These are phyloP conservation scores for Scartelaos histophorus DNA, from an alignment of 2,113 vertebrate genomes.

Conservation along the genomic window DNA sequence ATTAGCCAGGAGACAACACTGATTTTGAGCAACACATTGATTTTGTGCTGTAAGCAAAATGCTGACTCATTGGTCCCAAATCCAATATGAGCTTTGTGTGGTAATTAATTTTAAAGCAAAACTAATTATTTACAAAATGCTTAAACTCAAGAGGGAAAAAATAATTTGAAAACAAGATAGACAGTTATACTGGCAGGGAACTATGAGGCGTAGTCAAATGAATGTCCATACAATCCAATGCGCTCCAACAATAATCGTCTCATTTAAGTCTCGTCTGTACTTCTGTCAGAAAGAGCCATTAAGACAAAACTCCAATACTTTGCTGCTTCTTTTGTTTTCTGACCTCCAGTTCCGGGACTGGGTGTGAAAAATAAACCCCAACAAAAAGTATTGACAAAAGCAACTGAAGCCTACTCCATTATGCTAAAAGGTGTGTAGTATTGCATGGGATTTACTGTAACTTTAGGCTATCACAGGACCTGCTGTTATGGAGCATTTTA, in stretches of 20 bases:
- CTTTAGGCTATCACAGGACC: background rate
- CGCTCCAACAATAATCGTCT: too few species aligned
- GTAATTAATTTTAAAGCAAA: background rate
- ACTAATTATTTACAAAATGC: background rate
- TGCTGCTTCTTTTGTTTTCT: too few species aligned
- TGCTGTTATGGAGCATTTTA: background rate
- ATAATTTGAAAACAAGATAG: background rate
- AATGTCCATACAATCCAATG: too few species aligned
- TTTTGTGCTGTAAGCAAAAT: background rate
- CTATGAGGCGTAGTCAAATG: too few species aligned
- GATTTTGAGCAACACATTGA: background rate
- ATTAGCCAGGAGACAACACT: background rate
- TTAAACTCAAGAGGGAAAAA: background rate
- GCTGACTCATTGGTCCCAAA: background rate
- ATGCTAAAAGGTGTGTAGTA: background rate
- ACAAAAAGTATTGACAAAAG: background rate
- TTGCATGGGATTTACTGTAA: background rate
- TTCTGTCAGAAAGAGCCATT: too few species aligned
- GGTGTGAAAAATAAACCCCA: background rate
- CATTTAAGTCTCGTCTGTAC: too few species aligned
- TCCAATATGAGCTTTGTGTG: background rate
- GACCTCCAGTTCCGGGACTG: background rate
- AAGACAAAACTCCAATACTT: too few species aligned
- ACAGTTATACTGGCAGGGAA: too few species aligned
- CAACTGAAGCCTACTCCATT: background rate